Percentiles rank a stretch among this genome's conserved stretches.
These are phyloP conservation scores for Puma concolor DNA, from an alignment of 2,113 vertebrate species.

Conservation along the genomic window DNA sequence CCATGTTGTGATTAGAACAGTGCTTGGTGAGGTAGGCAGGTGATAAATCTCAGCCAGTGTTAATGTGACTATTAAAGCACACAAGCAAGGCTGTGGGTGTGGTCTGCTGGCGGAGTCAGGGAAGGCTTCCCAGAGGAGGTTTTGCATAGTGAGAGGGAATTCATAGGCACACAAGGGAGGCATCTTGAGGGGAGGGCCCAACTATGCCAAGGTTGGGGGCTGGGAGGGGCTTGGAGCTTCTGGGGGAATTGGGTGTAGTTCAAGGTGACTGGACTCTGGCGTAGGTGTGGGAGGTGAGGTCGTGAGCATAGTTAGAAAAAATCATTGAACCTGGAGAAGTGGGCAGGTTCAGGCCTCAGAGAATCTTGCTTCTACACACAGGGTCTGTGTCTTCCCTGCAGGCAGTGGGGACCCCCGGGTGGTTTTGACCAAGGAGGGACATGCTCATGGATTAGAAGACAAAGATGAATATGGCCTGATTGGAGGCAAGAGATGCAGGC, in stretches of 20 bases:
- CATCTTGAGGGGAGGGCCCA: accelerated
- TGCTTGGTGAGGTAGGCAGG: neutral
- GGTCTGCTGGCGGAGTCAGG: neutral
- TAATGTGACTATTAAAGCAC: neutral
- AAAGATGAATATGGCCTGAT: neutral
- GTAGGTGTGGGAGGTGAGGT: neutral
- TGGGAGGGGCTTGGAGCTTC: neutral
- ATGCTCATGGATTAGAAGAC: neutral
- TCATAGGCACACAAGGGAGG: neutral
- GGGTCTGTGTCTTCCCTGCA: neutral
- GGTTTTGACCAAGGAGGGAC: neutral
- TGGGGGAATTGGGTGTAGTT: neutral
- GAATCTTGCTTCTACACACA: neutral
- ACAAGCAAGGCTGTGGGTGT: neutral
- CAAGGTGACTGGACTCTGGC: neutral
- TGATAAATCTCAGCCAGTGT: neutral
- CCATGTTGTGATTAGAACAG: neutral
- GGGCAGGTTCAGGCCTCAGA: neutral
- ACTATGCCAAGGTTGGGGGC: neutral
- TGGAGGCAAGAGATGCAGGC: neutral
- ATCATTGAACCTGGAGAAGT: neutral
- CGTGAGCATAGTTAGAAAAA: neutral
- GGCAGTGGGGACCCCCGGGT: neutral
- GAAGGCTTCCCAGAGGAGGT: neutral
- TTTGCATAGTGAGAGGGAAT: neutral